These are phyloP conservation scores for Schizothorax lantsangensis DNA, from an alignment of 2,797 vertebrate genomes.

Conservation along the genomic window DNA sequence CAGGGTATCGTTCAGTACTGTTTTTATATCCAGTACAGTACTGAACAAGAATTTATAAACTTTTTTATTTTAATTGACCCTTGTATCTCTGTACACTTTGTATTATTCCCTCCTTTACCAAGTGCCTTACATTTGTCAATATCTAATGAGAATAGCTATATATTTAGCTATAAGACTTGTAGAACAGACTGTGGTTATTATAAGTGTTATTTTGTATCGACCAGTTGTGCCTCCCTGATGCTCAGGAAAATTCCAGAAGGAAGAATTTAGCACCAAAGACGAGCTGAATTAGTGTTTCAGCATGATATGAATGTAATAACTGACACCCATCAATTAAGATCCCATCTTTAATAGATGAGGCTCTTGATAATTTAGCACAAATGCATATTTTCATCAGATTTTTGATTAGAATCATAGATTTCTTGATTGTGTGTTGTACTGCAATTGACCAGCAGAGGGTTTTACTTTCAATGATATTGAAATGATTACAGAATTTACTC, in stretches of 20 bases:
- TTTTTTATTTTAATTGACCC: not conserved
- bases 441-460: conserved; percentile 69
- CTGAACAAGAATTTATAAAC: not conserved
- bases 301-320: conserved; percentile 25
- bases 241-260: conserved; percentile 41
- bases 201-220: conserved; percentile 7
- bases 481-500: not conserved
- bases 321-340: not conserved
- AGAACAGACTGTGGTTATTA: not conserved
- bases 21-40: not conserved
- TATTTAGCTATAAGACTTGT: not conserved
- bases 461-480: conserved; percentile 55
- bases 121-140: conserved; percentile 10
- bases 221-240: conserved; percentile 35
- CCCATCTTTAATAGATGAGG: not conserved
- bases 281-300: conserved; percentile 27
- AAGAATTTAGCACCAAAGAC: conserved; percentile 38
- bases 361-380: conserved; percentile 1
- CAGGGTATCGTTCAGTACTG: conserved; percentile 17
- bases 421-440: conserved; percentile 27
- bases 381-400: not conserved
- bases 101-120: not conserved
- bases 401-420: not conserved
- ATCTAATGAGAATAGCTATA: not conserved
- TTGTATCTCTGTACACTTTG: not conserved